Percentiles rank a stretch among this genome's conserved stretches.
These are phyloP conservation scores for Mythimna ferrago DNA, from an alignment of 2,888 invertebrate genomes.

Conservation along the genomic window DNA sequence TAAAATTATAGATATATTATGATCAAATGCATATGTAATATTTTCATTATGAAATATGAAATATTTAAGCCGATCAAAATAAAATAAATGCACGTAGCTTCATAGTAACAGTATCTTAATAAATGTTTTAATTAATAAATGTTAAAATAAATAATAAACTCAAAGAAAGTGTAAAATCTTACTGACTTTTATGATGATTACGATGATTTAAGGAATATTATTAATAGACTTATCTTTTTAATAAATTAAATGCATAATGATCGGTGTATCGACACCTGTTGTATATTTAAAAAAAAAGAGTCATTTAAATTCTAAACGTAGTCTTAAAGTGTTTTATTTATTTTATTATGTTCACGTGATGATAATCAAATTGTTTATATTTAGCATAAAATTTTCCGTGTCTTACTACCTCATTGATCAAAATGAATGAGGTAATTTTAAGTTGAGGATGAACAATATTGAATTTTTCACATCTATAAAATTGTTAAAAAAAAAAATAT, in stretches of 20 bases:
- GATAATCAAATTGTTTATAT: conserved; percentile 16
- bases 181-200: conserved; percentile 41
- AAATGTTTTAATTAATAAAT: conserved; percentile 3
- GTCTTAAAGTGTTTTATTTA: conserved; percentile 45
- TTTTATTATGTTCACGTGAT: conserved; percentile 26
- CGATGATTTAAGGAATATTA: conserved; percentile 39
- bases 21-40: conserved; percentile 10
- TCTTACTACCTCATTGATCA: not conserved
- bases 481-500: too few species aligned
- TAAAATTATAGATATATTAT: not conserved
- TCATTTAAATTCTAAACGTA: conserved; percentile 45
- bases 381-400: conserved; percentile 17
- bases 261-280: conserved; percentile 38
- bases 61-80: not conserved
- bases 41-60: not conserved
- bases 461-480: not conserved
- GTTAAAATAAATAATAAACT: conserved; percentile 12
- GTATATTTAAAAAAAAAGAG: conserved; percentile 26
- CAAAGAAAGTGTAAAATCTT: conserved; percentile 38
- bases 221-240: conserved; percentile 18
- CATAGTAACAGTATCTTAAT: not conserved
- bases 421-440: too few species aligned
- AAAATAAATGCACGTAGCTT: not conserved
- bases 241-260: conserved; percentile 41
- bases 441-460: not conserved